phyloP scores from a whole-genome alignment of 2,797 vertebrate species.

The Lycodopsis pacificus region DNA sequence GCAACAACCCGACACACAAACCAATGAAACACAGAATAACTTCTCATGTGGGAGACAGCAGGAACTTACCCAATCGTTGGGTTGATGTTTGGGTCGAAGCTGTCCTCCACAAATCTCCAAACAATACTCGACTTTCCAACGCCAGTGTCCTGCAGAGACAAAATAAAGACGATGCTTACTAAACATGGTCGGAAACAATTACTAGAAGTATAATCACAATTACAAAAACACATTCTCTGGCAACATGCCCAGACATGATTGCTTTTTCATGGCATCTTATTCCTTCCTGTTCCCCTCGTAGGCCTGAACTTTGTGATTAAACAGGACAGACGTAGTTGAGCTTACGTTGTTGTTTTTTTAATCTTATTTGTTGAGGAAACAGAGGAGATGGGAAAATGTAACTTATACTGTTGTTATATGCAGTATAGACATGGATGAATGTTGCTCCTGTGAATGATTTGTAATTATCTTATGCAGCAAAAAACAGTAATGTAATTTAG shows the following conservation, averaged over 20 bases:
- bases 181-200: constrained; percentile 29
- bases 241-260: constrained; percentile 3
- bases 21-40: neutral
- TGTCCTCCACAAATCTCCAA: constrained; percentile 97
- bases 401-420: constrained; percentile 1
- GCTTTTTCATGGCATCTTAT: neutral
- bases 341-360: neutral
- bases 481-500: neutral
- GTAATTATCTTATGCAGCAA: neutral
- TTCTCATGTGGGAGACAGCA: neutral
- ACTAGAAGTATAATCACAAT: constrained; percentile 2
- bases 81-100: constrained; percentile 98
- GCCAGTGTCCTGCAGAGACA: constrained; percentile 84
- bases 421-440: neutral
- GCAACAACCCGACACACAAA: neutral
- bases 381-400: neutral
- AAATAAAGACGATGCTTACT: constrained; percentile 33
- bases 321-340: neutral
- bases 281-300: neutral
- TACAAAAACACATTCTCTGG: constrained; percentile 21
- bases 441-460: neutral
- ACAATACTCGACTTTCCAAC: constrained; percentile 93
- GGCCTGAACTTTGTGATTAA: neutral
- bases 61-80: constrained; percentile 95
- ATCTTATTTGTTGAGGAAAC: neutral